Base-by-base conservation (phyloP, 23 tunicate species). In the Halocynthia roretzi region DNA sequence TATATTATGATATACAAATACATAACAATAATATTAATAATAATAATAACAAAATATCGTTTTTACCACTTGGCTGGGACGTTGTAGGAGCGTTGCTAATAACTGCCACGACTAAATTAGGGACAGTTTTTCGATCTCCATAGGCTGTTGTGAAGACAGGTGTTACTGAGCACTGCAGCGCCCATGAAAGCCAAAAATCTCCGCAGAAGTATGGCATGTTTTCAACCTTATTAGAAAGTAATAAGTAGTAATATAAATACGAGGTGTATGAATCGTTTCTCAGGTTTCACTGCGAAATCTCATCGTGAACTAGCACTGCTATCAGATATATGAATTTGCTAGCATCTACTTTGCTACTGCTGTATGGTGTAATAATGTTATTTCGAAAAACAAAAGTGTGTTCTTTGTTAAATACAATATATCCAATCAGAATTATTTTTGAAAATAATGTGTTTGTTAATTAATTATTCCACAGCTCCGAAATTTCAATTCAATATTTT, bases 191-290 rank as follows among this genome's bases (percentile, higher is more conserved):
- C 80, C 80, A 89, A 53, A 78, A 83, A 7, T 67, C 75, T 21
- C 96, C 96, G 76, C 96, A 89, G 17, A 68, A n/a, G 80, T 89
- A 89, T 11, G 84, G 83, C n/a, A 89, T 58, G 9, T 80, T n/a
- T 9, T 78, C 81, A 7, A 83, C 50, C 95, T 88, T 53, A 55
- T 18, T 55, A 4, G 44, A 31, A 31, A 31, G 44, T 31, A 31
- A 31, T 31, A 0, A 31, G 44, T 31, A 4, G 44, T 31, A 31
- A 31, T 31, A 31, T 31, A 31, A 31, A 31, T 31, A 31, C 44
- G 44, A 31, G 44, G 44, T 31, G 44, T 31, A 4, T 4, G 4
- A 31, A 31, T 31, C 44, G 44, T 31, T 31, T 31, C 44, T 1
- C 44, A 31, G 44, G 44, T 31, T 31, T 31, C 44, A 31, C 44